Percentiles rank a stretch among this genome's conserved stretches.
phyloP scores from a whole-genome alignment of 2,888 invertebrate species.

The Timema cristinae region DNA sequence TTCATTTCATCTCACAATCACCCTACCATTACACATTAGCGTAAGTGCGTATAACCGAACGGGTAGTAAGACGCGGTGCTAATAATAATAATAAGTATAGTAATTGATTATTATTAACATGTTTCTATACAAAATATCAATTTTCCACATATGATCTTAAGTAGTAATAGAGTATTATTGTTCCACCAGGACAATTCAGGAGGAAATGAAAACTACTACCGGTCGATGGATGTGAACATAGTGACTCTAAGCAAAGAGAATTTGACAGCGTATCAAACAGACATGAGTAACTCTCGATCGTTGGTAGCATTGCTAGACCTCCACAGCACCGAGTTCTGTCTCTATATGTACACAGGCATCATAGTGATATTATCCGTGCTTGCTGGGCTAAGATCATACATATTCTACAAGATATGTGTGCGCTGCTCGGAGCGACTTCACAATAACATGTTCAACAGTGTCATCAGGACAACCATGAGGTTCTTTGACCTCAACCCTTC shows the following conservation, averaged over 20 bases:
- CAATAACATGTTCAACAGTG: conserved; percentile 64
- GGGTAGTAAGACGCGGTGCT: too few relatives aligned
- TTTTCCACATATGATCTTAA: too few relatives aligned
- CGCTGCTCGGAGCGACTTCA: conserved; percentile 11
- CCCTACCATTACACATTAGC: too few relatives aligned
- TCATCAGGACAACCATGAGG: conserved; percentile 69
- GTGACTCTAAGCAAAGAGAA: too few relatives aligned
- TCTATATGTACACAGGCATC: conserved; percentile 57
- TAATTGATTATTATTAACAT: too few relatives aligned
- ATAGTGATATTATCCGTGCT: conserved; percentile 57
- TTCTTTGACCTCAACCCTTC: conserved; percentile 22
- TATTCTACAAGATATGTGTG: conserved; percentile 56
- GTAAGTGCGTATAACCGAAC: too few relatives aligned
- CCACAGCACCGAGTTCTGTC: conserved; percentile 18
- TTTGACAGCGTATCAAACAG: too few relatives aligned
- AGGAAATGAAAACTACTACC: conserved; percentile 40
- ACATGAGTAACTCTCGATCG: too few relatives aligned
- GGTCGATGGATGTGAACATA: not conserved
- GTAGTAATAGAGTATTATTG: not conserved
- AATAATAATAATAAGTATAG: too few relatives aligned
- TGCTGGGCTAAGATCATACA: conserved; percentile 59
- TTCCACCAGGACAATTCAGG: conserved; percentile 47
- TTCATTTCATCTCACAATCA: too few relatives aligned
- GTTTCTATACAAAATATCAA: too few relatives aligned
- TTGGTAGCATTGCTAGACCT: not conserved